phyloP scores from a whole-genome alignment of 2,888 invertebrate species.

The Luffia ferchaultella region DNA sequence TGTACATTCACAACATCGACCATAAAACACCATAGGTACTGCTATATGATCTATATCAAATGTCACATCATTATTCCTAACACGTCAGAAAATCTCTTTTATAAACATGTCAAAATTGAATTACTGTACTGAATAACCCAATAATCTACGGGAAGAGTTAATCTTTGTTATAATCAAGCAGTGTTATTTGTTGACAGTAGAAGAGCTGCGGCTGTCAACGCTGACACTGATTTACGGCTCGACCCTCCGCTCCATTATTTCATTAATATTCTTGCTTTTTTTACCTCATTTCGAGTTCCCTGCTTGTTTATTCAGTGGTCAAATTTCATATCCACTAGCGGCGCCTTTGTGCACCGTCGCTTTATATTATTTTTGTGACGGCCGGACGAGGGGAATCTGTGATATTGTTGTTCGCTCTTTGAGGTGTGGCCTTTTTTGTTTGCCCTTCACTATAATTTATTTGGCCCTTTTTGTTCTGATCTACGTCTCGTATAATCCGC shows the following conservation, averaged over 20 bases:
- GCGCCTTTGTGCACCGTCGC: slow-evolving; percentile 21
- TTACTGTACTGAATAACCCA: no score
- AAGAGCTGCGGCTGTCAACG: slow-evolving; percentile 23
- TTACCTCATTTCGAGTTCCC: slow-evolving; percentile 12
- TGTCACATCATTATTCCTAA: slow-evolving; percentile 6
- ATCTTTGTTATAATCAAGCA: not conserved
- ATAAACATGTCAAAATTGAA: no score
- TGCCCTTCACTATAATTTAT: slow-evolving; percentile 36
- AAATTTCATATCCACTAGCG: slow-evolving; percentile 28
- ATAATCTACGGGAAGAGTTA: not conserved
- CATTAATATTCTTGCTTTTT: slow-evolving; percentile 5
- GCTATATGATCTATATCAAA: no score
- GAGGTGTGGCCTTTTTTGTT: slow-evolving; percentile 43
- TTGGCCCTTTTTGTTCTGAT: slow-evolving; percentile 33
- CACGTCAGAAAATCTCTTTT: no score
- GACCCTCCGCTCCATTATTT: slow-evolving; percentile 15
- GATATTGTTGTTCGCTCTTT: slow-evolving; percentile 52
- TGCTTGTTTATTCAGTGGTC: slow-evolving; percentile 30
- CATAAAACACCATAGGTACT: no score
- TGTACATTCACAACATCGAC: not conserved
- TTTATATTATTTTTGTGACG: slow-evolving; percentile 38
- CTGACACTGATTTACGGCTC: slow-evolving; percentile 22
- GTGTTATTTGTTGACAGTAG: slow-evolving; percentile 20
- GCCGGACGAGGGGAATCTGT: slow-evolving; percentile 21
- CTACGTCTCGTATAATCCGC: slow-evolving; percentile 27